A percentile compares a stretch with the other conserved stretches of the same genome.
Conservation (phyloP, 2,113 vertebrate species). For the Sapajus apella region DNA sequence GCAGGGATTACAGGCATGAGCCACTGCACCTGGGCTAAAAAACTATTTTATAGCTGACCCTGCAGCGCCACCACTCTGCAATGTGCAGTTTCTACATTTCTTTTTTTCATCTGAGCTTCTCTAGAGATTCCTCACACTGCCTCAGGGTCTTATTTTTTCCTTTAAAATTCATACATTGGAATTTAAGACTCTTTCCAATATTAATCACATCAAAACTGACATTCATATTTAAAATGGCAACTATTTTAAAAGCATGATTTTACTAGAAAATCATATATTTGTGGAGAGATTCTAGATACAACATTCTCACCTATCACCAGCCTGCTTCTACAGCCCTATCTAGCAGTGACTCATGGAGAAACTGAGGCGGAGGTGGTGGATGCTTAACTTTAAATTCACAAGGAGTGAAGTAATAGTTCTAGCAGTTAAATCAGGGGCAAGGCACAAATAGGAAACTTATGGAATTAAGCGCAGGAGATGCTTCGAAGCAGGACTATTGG, state of each 20-base stretch:
- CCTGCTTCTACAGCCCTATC: accelerated
- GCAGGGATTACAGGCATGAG: too few species aligned
- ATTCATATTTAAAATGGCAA: background rate
- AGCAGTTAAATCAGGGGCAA: background rate
- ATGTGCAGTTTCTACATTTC: background rate
- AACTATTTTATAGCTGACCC: background rate
- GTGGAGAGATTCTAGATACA: background rate
- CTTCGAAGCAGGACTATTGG: background rate
- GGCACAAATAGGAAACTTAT: background rate
- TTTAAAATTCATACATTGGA: background rate
- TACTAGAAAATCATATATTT: background rate
- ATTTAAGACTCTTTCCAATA: background rate
- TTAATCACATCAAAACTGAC: background rate
- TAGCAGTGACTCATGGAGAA: background rate
- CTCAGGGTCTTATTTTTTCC: background rate
- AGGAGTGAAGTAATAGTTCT: background rate
- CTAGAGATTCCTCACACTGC: accelerated
- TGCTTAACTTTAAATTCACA: background rate
- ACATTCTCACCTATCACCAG: background rate
- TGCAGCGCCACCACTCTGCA: accelerated
- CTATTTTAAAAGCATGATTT: background rate
- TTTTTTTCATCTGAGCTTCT: background rate
- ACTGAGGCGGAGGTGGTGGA: background rate
- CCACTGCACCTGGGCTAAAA: too few species aligned
- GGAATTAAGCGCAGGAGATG: background rate